Evolutionary conservation across 2,113 vertebrate species (phyloP), one percentile per base, ranked within the genome.

Genomic region (Prionailurus viverrinus): DNA sequence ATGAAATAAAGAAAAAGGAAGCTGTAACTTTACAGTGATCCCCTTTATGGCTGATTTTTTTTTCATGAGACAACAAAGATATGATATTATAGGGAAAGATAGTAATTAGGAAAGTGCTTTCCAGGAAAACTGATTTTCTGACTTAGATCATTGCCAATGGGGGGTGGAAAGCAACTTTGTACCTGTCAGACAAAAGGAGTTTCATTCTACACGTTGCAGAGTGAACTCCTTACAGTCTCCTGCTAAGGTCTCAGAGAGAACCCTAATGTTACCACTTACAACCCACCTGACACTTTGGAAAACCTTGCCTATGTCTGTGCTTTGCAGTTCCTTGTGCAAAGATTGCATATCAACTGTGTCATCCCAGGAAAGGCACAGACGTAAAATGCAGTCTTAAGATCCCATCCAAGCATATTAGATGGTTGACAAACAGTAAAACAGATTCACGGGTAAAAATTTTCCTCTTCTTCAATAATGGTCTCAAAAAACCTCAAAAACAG

Each of bases 1-100:
- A 13, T 25, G 33, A 66, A 63, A 83, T 63, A 36, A 95, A 78
- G 55, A 78, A 79, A 51, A 78, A 8, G n/a, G 18, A 16, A 84
- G 12, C 12, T 3, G 29, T 69, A 15, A 73, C 18, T 93, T 90
- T 80, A 74, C 27, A 29, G 61, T 92, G 55, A 95, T 39, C 7
- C 45, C 48, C 31, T 97, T 48, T 58, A 51, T 4, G 53, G 48
- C 23, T 76, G 3, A 2, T 51, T 83, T 81, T 66, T 41, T 80
- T 82, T 95, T 88, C 51, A 78, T 79, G 21, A 15, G 76, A 97
- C 63, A 85, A 85, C 23, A 87, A 97, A 97, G 27, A 95, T 94
- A 90, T 84, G 45, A 93, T 55, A 14, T 91, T 7, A 89, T 39
- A n/a, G 51, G 21, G 19, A 93, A 82, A 91, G 14, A 87, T 63